Percentiles rank a stretch among this genome's conserved stretches.
Evolutionary conservation across 92 coral and sea anemone genomes (phyloP).

Genomic region (Zoanthus gigantus): DNA sequence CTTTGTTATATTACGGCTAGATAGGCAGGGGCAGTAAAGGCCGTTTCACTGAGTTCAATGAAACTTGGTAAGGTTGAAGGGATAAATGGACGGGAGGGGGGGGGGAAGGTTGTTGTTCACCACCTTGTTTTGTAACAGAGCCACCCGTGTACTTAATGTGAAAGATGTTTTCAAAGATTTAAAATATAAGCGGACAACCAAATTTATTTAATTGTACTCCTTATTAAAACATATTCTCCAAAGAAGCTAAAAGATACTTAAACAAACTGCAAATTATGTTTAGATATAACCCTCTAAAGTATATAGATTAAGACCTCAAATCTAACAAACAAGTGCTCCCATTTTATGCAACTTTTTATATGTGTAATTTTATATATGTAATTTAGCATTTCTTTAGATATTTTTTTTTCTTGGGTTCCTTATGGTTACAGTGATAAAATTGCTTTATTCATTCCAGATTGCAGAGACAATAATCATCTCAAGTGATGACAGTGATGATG

Average conservation of each 20-base stretch:
- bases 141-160: too few relatives aligned
- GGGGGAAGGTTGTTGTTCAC: too few relatives aligned
- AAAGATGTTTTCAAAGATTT: too few relatives aligned
- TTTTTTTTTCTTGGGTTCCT: slow-evolving; percentile 5
- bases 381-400: not conserved
- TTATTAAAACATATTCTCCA: too few relatives aligned
- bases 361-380: not conserved
- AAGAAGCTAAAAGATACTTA: not conserved
- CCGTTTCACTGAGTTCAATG: too few relatives aligned
- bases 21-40: too few relatives aligned
- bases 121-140: too few relatives aligned
- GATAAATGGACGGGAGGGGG: too few relatives aligned
- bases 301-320: not conserved
- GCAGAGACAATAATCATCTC: slow-evolving; percentile 8
- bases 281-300: slow-evolving; percentile 6
- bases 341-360: not conserved
- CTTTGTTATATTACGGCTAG: too few relatives aligned
- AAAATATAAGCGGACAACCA: too few relatives aligned
- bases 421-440: not conserved
- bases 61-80: too few relatives aligned
- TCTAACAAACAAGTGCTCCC: slow-evolving; percentile 1
- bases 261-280: slow-evolving; percentile 5
- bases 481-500: slow-evolving; percentile 8
- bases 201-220: too few relatives aligned
- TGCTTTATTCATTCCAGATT: slow-evolving; percentile 6